Base-by-base conservation (phyloP, 2,888 invertebrate genomes). In the Danaus chrysippus region DNA sequence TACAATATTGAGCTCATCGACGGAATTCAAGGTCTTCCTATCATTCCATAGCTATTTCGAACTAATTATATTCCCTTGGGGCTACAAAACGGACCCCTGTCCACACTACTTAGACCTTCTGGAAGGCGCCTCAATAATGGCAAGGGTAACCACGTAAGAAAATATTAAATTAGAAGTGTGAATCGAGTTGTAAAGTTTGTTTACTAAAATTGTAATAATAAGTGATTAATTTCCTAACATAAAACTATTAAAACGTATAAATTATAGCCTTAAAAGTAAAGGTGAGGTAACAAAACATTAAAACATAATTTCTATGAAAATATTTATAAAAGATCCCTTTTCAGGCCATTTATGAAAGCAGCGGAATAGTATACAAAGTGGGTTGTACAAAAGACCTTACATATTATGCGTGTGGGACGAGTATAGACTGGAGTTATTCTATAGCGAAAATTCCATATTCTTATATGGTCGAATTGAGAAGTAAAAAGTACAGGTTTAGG, bases 1-100 rank as follows among this genome's bases (percentile, higher is more conserved):
- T 62, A 78, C 85, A 53, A 87, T 91, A 62, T 67, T 91, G 56
- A 76, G 80, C 58, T 79, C 89, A 1, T 62, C 75, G 10, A 79
- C 78, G 9, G 76, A 76, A 6, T 91, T 90, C 75, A 84, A 84
- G 71, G 88, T 86, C 59, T 91, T 86, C 73, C 76, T 91, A 54
- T 89, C 90, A 3, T 87, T 88, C 67, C 90, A 91, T 71, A 88
- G 89, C 63, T 91, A 89, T 71, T 88, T 78, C 63, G 87, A 91
- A 69, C 70, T 87, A 64, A 91, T 91, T 58, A 85, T 89, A 58
- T 91, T 91, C 67, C 90, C 90, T 0, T 91, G 89, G 89, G 89
- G 90, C 10, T 78, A 80, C 75, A 83, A 79, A 60, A 73, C 71
- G 10, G 88, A 88, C 1, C 84, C 86, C 3, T 87, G 89, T 68